These are phyloP conservation scores for Rhinophrynus dorsalis DNA, from an alignment of 2,797 vertebrate species.

Conservation along the genomic window DNA sequence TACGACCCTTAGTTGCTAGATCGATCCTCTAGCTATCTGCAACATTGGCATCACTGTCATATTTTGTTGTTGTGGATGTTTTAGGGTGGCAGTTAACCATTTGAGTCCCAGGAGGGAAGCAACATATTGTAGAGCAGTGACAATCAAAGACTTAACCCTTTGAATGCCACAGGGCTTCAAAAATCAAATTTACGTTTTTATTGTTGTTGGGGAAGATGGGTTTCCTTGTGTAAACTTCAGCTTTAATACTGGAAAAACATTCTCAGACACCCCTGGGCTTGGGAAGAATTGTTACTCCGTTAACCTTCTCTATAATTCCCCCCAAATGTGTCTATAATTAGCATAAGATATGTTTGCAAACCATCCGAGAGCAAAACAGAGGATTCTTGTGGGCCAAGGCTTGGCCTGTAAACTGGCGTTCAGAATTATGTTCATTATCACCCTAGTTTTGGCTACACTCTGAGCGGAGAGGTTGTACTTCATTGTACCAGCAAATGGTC, in stretches of 20 bases:
- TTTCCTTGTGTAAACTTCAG: too few species aligned
- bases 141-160: too few species aligned
- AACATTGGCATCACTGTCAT: too few species aligned
- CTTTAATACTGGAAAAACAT: not conserved
- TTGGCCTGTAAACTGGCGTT: not conserved
- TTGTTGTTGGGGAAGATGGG: too few species aligned
- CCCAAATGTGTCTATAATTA: not conserved
- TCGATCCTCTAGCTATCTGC: too few species aligned
- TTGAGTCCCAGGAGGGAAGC: too few species aligned
- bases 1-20: too few species aligned
- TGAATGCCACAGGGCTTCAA: too few species aligned
- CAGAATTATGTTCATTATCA: not conserved
- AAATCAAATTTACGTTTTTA: too few species aligned
- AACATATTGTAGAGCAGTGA: too few species aligned
- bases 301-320: not conserved
- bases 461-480: not conserved
- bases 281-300: not conserved
- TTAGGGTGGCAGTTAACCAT: too few species aligned
- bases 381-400: not conserved
- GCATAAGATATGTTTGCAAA: conserved; percentile 2
- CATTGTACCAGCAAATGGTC: not conserved
- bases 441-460: not conserved
- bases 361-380: not conserved
- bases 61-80: too few species aligned
- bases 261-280: not conserved